Percentiles rank a stretch among this genome's conserved stretches.
These are phyloP conservation scores for Gobio gobio DNA, from an alignment of 2,113 vertebrate species.

Conservation along the genomic window DNA sequence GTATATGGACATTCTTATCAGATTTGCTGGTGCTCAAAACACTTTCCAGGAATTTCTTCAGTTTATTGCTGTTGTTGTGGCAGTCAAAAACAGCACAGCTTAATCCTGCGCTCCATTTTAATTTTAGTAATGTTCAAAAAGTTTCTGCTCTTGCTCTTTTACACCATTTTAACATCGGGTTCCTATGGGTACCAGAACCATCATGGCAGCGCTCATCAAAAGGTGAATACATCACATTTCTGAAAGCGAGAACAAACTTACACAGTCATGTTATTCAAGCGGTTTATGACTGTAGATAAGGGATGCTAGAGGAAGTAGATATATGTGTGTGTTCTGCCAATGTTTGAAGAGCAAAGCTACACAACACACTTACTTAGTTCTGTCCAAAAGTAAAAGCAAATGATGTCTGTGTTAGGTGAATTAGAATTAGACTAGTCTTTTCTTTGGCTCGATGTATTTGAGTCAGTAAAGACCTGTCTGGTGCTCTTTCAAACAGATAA, in stretches of 20 bases:
- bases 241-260: constrained; percentile 45
- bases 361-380: background rate
- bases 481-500: background rate
- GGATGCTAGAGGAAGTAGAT: background rate
- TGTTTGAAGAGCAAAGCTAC: constrained; percentile 9
- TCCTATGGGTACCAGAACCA: too few species aligned
- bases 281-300: constrained; percentile 2
- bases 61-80: too few species aligned
- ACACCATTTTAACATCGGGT: too few species aligned
- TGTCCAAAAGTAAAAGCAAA: background rate
- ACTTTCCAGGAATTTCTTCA: too few species aligned
- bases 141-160: too few species aligned
- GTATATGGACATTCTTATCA: too few species aligned
- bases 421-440: background rate
- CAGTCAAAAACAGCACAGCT: too few species aligned
- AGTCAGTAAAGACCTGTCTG: background rate
- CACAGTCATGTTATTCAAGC: constrained; percentile 54
- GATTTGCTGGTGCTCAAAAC: too few species aligned
- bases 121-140: too few species aligned
- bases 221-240: background rate
- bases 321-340: constrained; percentile 25
- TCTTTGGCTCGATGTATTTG: background rate
- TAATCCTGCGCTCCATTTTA: too few species aligned
- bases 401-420: background rate
- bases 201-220: too few species aligned